These are phyloP conservation scores for Platyura marginata DNA, from an alignment of 1,140 invertebrate genomes.

Conservation along the genomic window DNA sequence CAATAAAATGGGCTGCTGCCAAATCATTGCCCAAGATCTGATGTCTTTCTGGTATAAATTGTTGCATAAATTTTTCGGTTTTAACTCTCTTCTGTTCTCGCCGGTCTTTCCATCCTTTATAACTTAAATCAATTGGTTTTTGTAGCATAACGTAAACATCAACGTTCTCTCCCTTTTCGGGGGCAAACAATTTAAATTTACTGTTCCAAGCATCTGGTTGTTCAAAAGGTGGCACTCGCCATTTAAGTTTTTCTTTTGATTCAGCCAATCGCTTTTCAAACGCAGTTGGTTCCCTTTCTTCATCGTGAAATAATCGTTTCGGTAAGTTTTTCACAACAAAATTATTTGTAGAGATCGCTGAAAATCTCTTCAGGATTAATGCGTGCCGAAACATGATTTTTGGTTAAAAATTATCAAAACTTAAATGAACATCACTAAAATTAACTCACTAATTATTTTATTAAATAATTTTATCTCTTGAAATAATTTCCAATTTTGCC, in stretches of 20 bases:
- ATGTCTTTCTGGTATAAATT: slow-evolving; percentile 27
- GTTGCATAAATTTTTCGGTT: slow-evolving; percentile 22
- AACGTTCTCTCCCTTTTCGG: slow-evolving; percentile 18
- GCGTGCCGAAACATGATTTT: not conserved
- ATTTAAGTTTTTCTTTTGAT: slow-evolving; percentile 22
- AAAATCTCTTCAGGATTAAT: not conserved
- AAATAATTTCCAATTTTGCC: not conserved
- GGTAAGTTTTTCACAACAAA: not conserved
- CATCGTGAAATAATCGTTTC: slow-evolving; percentile 7
- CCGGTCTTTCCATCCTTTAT: slow-evolving; percentile 24
- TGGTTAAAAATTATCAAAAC: not conserved
- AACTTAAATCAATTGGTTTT: slow-evolving; percentile 25
- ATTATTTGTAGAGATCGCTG: not conserved
- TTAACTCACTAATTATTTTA: not conserved
- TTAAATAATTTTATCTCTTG: not conserved
- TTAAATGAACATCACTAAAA: not conserved
- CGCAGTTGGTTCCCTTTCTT: not conserved
- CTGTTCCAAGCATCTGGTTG: slow-evolving; percentile 24
- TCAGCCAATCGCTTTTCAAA: slow-evolving; percentile 7
- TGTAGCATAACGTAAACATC: slow-evolving; percentile 26
- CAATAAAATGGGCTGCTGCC: slow-evolving; percentile 52
- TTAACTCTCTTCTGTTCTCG: slow-evolving; percentile 20
- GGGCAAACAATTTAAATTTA: slow-evolving; percentile 24
- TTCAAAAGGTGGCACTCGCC: slow-evolving; percentile 25
- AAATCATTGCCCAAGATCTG: slow-evolving; percentile 43